Conservation (phyloP, 2,888 invertebrate species). For the Ichneumoninae sp. region DNA sequence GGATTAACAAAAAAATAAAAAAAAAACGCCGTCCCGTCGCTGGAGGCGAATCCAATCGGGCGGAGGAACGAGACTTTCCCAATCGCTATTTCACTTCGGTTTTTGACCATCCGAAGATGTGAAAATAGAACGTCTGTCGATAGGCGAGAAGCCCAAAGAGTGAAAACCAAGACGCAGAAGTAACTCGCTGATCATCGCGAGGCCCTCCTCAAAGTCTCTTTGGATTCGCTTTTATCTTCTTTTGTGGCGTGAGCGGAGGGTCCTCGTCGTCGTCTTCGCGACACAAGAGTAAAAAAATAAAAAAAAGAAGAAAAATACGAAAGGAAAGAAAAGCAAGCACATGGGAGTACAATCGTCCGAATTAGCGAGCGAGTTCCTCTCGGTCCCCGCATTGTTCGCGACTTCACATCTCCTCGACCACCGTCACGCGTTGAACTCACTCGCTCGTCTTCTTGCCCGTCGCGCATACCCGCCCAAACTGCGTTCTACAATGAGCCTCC, state of each 20-base stretch:
- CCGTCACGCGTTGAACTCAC: conserved; percentile 35
- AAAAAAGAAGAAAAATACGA: conserved; percentile 47
- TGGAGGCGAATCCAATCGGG: conserved; percentile 40
- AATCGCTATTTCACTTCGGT: conserved; percentile 44
- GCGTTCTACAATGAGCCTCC: conserved; percentile 13
- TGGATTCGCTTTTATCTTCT: conserved; percentile 64
- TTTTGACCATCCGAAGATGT: neutral
- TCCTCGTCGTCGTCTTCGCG: conserved; percentile 38
- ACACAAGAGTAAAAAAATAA: conserved; percentile 27
- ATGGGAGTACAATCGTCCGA: conserved; percentile 77
- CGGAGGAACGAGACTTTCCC: conserved; percentile 30
- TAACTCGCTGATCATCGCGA: neutral
- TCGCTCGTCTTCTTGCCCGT: conserved; percentile 1
- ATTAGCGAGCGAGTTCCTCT: conserved; percentile 73
- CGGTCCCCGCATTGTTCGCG: conserved; percentile 73
- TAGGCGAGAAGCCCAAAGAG: neutral
- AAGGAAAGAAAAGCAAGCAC: conserved; percentile 58
- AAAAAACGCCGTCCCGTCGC: conserved; percentile 29
- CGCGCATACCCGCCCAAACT: neutral
- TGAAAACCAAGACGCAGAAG: neutral
- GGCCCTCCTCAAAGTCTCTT: neutral
- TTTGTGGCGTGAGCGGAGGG: conserved; percentile 21
- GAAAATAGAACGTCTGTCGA: neutral
- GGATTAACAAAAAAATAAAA: conserved; percentile 35
- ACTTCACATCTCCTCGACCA: conserved; percentile 64